Percentiles rank a stretch among this genome's conserved stretches.
These are phyloP conservation scores for Corapipo altera DNA, from an alignment of 2,113 vertebrate genomes.

Conservation along the genomic window DNA sequence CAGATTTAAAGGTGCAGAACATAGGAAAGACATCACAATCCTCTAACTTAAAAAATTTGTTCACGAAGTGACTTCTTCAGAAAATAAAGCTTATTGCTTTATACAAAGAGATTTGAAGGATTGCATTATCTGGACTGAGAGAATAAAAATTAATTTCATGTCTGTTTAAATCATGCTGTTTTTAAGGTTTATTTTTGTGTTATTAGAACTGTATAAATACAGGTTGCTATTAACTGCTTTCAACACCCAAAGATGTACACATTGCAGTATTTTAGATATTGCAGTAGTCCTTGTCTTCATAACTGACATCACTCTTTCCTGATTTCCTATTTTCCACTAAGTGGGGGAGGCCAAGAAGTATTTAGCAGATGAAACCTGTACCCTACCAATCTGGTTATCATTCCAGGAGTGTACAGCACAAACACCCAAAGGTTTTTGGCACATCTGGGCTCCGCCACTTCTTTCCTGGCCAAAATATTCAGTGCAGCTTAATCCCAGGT, in stretches of 20 bases:
- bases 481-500: neutral
- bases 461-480: neutral
- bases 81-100: neutral
- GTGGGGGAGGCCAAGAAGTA: neutral
- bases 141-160: neutral
- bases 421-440: neutral
- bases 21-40: neutral
- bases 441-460: neutral
- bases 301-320: neutral
- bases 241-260: neutral
- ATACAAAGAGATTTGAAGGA: conserved; percentile 3
- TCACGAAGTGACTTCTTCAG: neutral
- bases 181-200: neutral
- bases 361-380: neutral
- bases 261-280: neutral
- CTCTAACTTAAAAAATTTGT: neutral
- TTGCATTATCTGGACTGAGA: neutral
- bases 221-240: neutral
- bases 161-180: neutral
- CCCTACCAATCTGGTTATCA: neutral
- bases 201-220: neutral
- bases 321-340: neutral
- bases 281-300: neutral
- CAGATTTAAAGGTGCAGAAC: conserved; percentile 45
- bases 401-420: neutral